Percentiles rank a stretch among this genome's conserved stretches.
Conservation (phyloP, 2,113 vertebrate species). For the Barnardius zonarius region DNA sequence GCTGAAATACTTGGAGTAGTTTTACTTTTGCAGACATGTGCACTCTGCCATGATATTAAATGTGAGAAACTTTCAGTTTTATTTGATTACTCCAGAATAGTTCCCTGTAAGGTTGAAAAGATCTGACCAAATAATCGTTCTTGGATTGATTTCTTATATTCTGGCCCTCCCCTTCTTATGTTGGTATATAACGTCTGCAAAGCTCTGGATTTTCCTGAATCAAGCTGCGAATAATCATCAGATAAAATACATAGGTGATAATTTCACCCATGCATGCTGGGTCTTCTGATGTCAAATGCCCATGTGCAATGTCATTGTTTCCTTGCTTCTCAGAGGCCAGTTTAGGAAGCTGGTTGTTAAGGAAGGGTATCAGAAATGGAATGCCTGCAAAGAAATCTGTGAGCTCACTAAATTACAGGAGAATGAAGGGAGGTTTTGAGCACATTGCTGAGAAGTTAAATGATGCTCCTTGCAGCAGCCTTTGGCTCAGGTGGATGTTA, state of each 20-base stretch:
- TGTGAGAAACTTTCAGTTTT: slow-evolving; percentile 20
- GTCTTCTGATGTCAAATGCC: background rate
- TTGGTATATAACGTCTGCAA: background rate
- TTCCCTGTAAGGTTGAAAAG: background rate
- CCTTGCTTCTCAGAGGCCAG: background rate
- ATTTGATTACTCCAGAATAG: slow-evolving; percentile 4
- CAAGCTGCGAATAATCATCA: background rate
- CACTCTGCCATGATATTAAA: background rate
- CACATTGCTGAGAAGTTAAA: background rate
- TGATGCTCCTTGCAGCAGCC: background rate
- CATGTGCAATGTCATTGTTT: background rate
- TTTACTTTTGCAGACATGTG: slow-evolving; percentile 46
- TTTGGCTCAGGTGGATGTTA: background rate
- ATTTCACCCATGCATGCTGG: background rate
- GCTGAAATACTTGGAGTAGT: slow-evolving; percentile 37
- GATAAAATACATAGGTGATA: background rate
- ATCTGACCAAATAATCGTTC: background rate
- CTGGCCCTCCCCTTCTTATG: background rate
- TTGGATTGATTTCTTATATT: background rate
- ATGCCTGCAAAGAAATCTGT: background rate
- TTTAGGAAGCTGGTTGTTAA: background rate
- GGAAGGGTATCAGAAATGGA: background rate
- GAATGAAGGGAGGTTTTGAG: background rate
- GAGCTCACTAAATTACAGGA: background rate
- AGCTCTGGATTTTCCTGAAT: background rate